Evolutionary conservation across 1,140 invertebrate genomes (phyloP), one percentile per base, ranked within the genome.

Genomic region (Anthonomus grandis): DNA sequence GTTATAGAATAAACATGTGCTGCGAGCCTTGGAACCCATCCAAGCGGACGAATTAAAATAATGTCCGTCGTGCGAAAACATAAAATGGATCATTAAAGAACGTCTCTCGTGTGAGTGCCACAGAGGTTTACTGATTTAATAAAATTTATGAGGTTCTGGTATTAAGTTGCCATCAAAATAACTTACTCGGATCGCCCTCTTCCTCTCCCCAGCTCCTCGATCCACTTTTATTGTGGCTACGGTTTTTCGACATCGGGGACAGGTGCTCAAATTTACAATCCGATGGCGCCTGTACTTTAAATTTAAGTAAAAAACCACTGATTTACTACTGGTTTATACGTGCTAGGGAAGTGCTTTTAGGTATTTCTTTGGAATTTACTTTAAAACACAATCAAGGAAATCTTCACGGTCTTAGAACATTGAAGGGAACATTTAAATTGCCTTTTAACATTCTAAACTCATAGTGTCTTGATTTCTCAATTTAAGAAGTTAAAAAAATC

Each of bases 61-160:
- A 73, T 71, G 67, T 73, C 67, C 61, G 67, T 70, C 71, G 70
- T 68, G 70, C 71, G 64, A 69, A 71, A 70, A 68, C 70, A 73
- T 73, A 73, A 73, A 73, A 70, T 63, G 70, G 65, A 70, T 69
- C 69, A 71, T 71, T 70, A 72, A 72, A 71, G 64, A 68, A 69
- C n/a, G 66, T 67, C 68, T 63, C 67, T 67, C 65, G 64, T 69
- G 55, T 66, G 64, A 64, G 60, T 65, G 64, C 63, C 64, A 65
- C 60, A 22, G 52, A 64, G 55, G 62, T 64, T 66, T 67, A 67
- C 64, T 62, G 60, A 64, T 64, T 65, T 63, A 64, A 48, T 44
- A 52, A 60, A 65, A 65, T 65, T 65, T 65, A 65, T 65, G 63
- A 50, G 49, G 52, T 50, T 42, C 59, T 46, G 63, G 61, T 63